Evolutionary conservation across 1,140 invertebrate species (phyloP).

Genomic region (Tetranychus cinnabarinus): DNA sequence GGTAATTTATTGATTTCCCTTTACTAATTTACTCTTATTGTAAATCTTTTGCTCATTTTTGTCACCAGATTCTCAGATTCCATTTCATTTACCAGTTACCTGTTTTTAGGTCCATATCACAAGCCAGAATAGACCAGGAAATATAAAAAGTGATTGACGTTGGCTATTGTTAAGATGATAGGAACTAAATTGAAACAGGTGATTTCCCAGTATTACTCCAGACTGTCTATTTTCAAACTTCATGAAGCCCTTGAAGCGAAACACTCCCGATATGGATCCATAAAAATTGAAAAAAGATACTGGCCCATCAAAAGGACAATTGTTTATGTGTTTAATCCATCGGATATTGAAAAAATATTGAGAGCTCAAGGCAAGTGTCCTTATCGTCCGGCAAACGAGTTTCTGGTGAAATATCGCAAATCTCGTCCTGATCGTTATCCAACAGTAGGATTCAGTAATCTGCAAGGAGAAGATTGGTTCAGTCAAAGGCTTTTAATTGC

Average conservation of each 20-base stretch:
- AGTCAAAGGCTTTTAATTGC: slow-evolving; percentile 13
- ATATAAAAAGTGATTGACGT: too few relatives aligned
- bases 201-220: too few relatives aligned
- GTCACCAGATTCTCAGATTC: too few relatives aligned
- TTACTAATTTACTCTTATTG: too few relatives aligned
- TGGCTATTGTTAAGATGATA: too few relatives aligned
- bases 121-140: too few relatives aligned
- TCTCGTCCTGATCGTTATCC: slow-evolving; percentile 19
- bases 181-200: too few relatives aligned
- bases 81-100: too few relatives aligned
- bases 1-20: too few relatives aligned
- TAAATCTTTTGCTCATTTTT: too few relatives aligned
- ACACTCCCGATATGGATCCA: slow-evolving; percentile 21
- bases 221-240: slow-evolving; percentile 33
- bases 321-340: slow-evolving; percentile 26
- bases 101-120: too few relatives aligned
- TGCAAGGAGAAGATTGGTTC: slow-evolving; percentile 24
- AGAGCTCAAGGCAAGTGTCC: slow-evolving; percentile 13
- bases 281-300: slow-evolving; percentile 17
- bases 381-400: slow-evolving; percentile 12
- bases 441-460: slow-evolving; percentile 31
- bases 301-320: slow-evolving; percentile 10
- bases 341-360: slow-evolving; percentile 22
- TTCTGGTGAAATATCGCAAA: slow-evolving; percentile 11
- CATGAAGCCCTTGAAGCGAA: slow-evolving; percentile 56